Base-by-base conservation (phyloP, 2,888 invertebrate genomes). In the Pimpla rufipes region DNA sequence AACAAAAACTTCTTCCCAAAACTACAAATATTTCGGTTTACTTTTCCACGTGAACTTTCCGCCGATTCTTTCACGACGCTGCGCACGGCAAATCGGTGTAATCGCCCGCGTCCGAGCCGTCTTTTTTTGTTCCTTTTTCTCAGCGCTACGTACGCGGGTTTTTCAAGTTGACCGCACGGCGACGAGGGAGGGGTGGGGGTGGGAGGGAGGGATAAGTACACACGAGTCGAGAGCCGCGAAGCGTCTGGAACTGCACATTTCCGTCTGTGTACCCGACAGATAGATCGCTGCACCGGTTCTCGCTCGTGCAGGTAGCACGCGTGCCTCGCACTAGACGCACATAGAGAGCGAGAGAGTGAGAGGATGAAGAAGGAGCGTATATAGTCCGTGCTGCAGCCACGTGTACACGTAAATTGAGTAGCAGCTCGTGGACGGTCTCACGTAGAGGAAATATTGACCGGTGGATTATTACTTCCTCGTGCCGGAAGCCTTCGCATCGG, bases 381-480 rank as follows among this genome's bases (percentile, higher is more conserved):
- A 42, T 29, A 59, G 55, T 29, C 21, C 7, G 52, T 6, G 57
- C 40, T 6, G 11, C 52, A 37, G 18, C 21, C 71, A 81, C 71
- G 66, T 68, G 59, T 68, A 45, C 45, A 78, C 67, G 81, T 66
- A 55, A 66, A 78, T 73, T 78, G 81, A 78, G 81, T 52, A 81
- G 73, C 68, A 16, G 55, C 35, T 57, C 62, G 73, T 37, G 71
- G 57, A 68, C 70, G 16, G 42, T 75, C 74, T 84, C 81, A 79
- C 85, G 79, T 83, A 85, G 64, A 77, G 74, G 76, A 86, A 86
- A 86, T 84, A 86, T 88, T 82, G 84, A 86, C 82, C 77, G 40
- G 50, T 55, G 73, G 83, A 86, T 86, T 85, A 86, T 88, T 75
- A 79, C 73, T 84, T 47, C 68, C 77, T 52, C 57, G 68, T 42